Evolutionary conservation across 2,888 invertebrate species (phyloP).

Genomic region (Ectobius pallidus): DNA sequence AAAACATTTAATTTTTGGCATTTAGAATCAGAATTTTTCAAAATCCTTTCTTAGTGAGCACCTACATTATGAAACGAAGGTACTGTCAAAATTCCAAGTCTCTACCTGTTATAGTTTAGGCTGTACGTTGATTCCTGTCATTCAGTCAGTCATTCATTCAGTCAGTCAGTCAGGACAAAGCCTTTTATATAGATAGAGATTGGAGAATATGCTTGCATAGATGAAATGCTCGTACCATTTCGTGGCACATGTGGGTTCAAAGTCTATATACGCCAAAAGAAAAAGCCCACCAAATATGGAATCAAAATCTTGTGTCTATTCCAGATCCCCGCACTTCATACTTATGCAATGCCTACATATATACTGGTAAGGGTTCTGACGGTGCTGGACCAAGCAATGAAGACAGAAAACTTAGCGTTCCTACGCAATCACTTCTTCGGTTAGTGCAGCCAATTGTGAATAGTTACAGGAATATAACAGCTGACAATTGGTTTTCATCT

Average conservation of each 20-base stretch:
- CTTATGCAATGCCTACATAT: background rate
- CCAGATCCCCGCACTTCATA: background rate
- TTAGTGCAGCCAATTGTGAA: background rate
- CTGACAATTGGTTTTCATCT: background rate
- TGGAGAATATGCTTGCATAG: background rate
- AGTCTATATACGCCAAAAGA: too few species aligned
- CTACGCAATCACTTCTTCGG: background rate
- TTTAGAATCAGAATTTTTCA: too few species aligned
- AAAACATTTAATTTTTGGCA: too few species aligned
- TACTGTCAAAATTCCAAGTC: too few species aligned
- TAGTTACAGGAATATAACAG: background rate
- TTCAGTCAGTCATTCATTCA: too few species aligned
- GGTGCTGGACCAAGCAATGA: background rate
- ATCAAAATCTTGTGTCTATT: background rate
- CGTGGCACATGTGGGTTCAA: background rate
- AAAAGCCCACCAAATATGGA: background rate
- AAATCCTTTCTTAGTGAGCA: too few species aligned
- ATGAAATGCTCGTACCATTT: conserved; percentile 1
- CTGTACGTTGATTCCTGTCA: too few species aligned
- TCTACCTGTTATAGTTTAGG: too few species aligned
- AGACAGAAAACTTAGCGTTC: background rate
- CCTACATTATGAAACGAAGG: too few species aligned
- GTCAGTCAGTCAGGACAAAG: too few species aligned
- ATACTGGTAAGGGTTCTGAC: background rate
- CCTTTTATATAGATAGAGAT: too few species aligned